Evolutionary conservation across 2,797 vertebrate species (phyloP).

Genomic region (Malurus splendens): DNA sequence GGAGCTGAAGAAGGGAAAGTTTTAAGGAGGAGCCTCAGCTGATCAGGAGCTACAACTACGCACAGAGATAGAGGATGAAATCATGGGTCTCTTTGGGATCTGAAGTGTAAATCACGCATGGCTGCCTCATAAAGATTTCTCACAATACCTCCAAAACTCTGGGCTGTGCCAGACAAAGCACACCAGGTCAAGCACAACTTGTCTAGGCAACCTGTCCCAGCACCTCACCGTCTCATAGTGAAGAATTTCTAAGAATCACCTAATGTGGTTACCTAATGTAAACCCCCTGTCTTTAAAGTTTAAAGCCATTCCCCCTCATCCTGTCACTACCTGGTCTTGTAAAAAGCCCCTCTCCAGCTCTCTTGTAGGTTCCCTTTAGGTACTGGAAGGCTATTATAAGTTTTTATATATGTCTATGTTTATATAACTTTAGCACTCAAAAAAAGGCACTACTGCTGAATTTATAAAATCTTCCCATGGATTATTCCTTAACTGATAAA

Average conservation of each 20-base stretch:
- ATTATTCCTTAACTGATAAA: not conserved
- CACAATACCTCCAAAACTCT: not conserved
- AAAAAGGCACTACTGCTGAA: not conserved
- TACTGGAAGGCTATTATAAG: not conserved
- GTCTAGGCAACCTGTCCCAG: not conserved
- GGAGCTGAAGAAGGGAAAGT: not conserved
- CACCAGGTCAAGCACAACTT: not conserved
- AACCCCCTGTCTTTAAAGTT: not conserved
- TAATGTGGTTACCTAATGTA: not conserved
- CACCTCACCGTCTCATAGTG: not conserved
- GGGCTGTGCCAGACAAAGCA: not conserved
- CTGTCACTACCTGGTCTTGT: not conserved
- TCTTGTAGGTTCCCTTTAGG: not conserved
- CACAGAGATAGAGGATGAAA: not conserved
- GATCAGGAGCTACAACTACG: not conserved
- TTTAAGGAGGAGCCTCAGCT: not conserved
- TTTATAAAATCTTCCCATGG: not conserved
- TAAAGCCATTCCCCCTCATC: not conserved
- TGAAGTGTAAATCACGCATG: not conserved
- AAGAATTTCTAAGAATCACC: not conserved
- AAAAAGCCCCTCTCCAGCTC: not conserved
- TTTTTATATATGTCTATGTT: not conserved
- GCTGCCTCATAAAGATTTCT: not conserved
- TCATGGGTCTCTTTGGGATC: not conserved
- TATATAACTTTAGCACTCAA: not conserved